Base-by-base conservation (phyloP, 2,113 vertebrate species). In the Morone saxatilis region DNA sequence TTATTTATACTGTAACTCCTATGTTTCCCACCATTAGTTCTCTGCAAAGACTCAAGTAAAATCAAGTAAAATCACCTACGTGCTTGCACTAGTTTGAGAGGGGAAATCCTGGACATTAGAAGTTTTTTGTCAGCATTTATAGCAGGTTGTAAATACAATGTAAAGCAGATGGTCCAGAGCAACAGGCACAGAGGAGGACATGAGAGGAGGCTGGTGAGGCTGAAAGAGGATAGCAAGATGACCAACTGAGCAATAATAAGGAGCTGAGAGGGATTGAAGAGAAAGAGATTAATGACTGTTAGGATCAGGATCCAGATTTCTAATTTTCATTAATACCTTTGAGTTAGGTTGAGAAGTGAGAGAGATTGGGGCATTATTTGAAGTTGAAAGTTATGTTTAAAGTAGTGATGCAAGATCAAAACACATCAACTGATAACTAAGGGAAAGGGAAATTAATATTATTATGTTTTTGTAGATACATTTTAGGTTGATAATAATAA, bases 31-130 rank as follows among this genome's bases (percentile, higher is more conserved):
- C 9, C 11, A 10, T 3, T 36, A 65, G n/a, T 65, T 59, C 31
- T 78, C 48, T 66, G 41, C 11, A 85, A 40, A 79, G 48, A 78
- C 47, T 61, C 6, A 45, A 22, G 38, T 71, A 43, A 71, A 68
- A 70, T 56, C 12, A 61, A 14, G 68, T 45, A 45, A 47, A 47
- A 47, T 10, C 11, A 12, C 45, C 3, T 10, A 47, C 11, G 43
- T 45, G 3, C 36, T 43, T 51, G 11, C 38, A 66, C 9, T 78
- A 43, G 78, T 67, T 57, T 56, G 17, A 75, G 51, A 76, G 6
- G 22, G 41, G 12, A 41, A 60, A 71, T 66, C 12, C 47, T 59
- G 13, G 40, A 65, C 36, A 38, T 62, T 47, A 47, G 13, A 47
- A 10, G 45, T 4, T 47, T 47, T 31, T 69, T 77, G 22, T 47